Evolutionary conservation across 2,113 vertebrate species (phyloP), one percentile per base, ranked within the genome.

Genomic region (Cynoglossus semilaevis): DNA sequence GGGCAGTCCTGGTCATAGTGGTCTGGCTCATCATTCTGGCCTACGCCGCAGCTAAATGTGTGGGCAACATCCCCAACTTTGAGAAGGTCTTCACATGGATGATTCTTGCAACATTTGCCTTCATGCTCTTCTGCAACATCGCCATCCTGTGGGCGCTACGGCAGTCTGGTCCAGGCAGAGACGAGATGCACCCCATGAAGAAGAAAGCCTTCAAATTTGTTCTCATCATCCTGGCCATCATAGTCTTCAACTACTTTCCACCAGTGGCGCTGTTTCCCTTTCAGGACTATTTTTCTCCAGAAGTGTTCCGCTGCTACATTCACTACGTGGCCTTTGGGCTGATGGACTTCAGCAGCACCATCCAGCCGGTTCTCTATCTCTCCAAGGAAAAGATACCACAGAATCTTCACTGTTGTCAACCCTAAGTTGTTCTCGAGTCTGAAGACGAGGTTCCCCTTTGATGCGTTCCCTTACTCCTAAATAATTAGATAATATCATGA

Each of bases 321-420:
- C 60, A 88, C 59, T 88, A 88, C 3, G 0, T 89, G 0, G 85
- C 85, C 1, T 91, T 91, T 1, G 87, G 89, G 14, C 67, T 91
- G 69, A 89, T 91, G 90, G 85, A 91, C 82, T 83, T 91, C 58
- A 92, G 91, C 70, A 91, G 89, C 84, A 90, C 81, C 83, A 89
- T 92, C 42, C 90, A 91, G 61, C 89, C 91, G 0, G 22, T 89
- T 69, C 86, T 92, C 15, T 92, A 91, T 54, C 75, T 92, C 55
- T 90, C 85, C 9, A 89, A 81, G 48, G 85, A 83, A 22, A 87
- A 79, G 44, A 34, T 82, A 29, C 64, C 54, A 0, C 35, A 41
- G 12, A 63, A 42, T 16, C 35, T 58, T 11, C 43, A 12, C 73
- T 82, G 84, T 40, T 86, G 72, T 36, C 58, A 29, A 29, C 22